Evolutionary conservation across 2,888 invertebrate genomes (phyloP).

Genomic region (Beris morrisii): DNA sequence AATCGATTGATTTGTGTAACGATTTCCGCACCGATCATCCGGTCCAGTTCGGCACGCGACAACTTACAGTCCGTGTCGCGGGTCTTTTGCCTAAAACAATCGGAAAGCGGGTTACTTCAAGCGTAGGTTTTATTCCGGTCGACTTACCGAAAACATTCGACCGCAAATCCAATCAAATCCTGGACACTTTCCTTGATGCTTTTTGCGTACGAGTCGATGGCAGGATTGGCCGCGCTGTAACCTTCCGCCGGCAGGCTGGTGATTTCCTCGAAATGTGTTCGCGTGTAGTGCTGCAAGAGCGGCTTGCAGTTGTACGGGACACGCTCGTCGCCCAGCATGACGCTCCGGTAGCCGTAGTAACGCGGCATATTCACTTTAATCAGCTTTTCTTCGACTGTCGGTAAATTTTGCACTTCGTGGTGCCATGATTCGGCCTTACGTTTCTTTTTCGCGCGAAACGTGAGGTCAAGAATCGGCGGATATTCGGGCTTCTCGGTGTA

Average conservation of each 20-base stretch:
- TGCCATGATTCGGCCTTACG: constrained; percentile 59
- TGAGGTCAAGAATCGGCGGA: constrained; percentile 67
- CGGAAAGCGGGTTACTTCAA: constrained; percentile 42
- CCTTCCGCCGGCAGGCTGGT: constrained; percentile 64
- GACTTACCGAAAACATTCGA: constrained; percentile 61
- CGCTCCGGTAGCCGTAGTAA: constrained; percentile 75
- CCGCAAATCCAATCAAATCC: constrained; percentile 67
- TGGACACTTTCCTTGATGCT: constrained; percentile 64
- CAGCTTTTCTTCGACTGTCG: constrained; percentile 82
- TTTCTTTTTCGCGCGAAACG: constrained; percentile 57
- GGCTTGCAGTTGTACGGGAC: constrained; percentile 70
- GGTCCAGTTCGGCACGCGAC: constrained; percentile 44
- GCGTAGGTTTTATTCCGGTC: constrained; percentile 44
- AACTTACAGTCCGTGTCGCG: constrained; percentile 37
- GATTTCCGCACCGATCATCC: constrained; percentile 54
- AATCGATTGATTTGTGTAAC: constrained; percentile 71
- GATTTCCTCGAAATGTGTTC: constrained; percentile 68
- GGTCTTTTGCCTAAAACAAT: constrained; percentile 45
- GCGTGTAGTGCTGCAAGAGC: constrained; percentile 74
- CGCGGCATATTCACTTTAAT: constrained; percentile 80
- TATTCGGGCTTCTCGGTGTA: constrained; percentile 56
- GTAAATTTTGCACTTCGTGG: constrained; percentile 64
- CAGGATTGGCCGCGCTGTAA: constrained; percentile 54
- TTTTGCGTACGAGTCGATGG: constrained; percentile 58
- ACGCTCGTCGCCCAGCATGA: constrained; percentile 63